Evolutionary conservation across 2,888 invertebrate species (phyloP).

Genomic region (Drosophila paranaensis): DNA sequence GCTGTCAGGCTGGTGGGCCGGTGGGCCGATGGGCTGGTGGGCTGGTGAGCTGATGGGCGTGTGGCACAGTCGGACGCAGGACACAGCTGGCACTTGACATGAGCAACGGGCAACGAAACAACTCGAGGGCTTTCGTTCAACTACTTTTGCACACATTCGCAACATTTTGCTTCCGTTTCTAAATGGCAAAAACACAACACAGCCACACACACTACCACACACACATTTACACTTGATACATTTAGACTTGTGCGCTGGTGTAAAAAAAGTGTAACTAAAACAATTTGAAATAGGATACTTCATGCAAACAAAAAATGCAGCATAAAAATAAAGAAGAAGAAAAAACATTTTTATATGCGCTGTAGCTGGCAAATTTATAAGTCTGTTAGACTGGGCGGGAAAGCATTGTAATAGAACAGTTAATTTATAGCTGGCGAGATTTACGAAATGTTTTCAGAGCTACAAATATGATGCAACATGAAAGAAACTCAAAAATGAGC

Average conservation of each 20-base stretch:
- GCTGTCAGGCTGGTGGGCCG: conserved; percentile 50
- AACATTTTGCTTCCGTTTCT: conserved; percentile 66
- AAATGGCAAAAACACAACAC: conserved; percentile 65
- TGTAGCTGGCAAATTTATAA: conserved; percentile 52
- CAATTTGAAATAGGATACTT: conserved; percentile 64
- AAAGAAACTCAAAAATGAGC: no score
- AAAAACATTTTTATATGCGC: conserved; percentile 1
- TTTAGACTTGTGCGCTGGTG: conserved; percentile 26
- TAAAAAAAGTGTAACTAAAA: conserved; percentile 64
- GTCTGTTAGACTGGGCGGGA: conserved; percentile 18
- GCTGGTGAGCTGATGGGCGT: conserved; percentile 33
- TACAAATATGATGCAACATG: background rate
- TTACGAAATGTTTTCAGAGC: background rate
- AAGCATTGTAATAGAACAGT: background rate
- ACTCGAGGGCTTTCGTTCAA: conserved; percentile 75
- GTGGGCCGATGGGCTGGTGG: conserved; percentile 21
- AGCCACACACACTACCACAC: conserved; percentile 26
- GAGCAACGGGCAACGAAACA: conserved; percentile 75
- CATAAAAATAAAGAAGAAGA: conserved; percentile 12
- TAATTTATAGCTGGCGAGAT: conserved; percentile 5
- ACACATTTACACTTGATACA: conserved; percentile 28
- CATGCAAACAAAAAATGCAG: conserved; percentile 16
- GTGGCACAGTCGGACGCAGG: conserved; percentile 25
- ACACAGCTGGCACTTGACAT: conserved; percentile 80
- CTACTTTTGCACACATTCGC: conserved; percentile 53